Evolutionary conservation across 2,888 invertebrate species (phyloP).

Genomic region (Lasioglossum vierecki): DNA sequence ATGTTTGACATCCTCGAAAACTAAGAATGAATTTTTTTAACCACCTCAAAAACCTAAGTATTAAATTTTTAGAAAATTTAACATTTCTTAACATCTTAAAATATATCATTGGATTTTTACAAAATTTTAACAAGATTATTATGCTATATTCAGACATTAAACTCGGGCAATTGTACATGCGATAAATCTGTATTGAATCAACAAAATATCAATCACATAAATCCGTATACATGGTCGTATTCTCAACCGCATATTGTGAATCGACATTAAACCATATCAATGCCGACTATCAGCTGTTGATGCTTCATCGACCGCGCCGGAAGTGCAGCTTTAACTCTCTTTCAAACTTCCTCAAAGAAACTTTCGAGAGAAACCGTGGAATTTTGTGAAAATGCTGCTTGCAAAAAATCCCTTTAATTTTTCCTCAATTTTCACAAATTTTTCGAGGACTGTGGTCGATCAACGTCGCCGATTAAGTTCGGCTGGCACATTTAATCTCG

Average conservation of each 20-base stretch:
- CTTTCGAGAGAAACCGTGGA: not conserved
- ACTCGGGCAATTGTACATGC: not conserved
- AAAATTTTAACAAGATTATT: not conserved
- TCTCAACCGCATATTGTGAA: not conserved
- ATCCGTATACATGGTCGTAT: not conserved
- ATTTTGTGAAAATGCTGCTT: not conserved
- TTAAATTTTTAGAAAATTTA: no score
- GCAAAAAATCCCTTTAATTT: not conserved
- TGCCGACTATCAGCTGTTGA: slow-evolving; percentile 34
- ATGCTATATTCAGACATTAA: not conserved
- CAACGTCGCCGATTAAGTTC: not conserved
- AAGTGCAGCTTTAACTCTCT: not conserved
- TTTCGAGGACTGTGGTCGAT: not conserved
- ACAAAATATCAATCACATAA: not conserved
- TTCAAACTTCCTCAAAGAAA: not conserved
- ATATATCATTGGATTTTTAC: not conserved
- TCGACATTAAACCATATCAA: not conserved
- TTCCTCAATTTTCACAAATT: not conserved
- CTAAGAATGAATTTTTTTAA: no score
- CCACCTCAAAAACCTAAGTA: not conserved
- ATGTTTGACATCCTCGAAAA: no score
- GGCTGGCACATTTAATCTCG: not conserved
- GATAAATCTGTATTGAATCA: not conserved
- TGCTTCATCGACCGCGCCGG: slow-evolving; percentile 24
- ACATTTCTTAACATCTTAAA: no score